Evolutionary conservation across 2,888 invertebrate species (phyloP).

Genomic region (Acanthoscelides obtectus): DNA sequence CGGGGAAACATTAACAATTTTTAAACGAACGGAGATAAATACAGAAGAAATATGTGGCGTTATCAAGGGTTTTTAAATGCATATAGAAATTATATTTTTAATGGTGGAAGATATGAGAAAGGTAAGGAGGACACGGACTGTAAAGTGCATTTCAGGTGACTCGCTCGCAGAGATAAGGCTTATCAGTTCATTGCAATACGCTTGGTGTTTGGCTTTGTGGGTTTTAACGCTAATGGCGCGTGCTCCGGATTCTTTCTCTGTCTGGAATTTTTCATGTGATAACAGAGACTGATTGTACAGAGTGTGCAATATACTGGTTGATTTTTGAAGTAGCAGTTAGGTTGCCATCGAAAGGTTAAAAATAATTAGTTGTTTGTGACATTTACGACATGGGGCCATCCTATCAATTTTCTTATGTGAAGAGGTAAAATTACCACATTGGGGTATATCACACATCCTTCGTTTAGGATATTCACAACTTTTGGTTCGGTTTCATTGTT

Average conservation of each 20-base stretch:
- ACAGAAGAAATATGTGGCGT: not conserved
- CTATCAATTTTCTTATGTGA: no score
- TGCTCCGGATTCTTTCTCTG: not conserved
- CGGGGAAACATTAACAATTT: not conserved
- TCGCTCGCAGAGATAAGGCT: not conserved
- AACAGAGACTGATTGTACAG: no score
- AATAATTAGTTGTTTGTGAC: no score
- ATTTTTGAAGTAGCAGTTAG: no score
- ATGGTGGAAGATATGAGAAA: not conserved
- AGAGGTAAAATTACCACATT: no score
- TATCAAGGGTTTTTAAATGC: not conserved
- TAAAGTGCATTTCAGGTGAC: not conserved
- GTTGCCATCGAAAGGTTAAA: no score
- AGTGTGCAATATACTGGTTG: no score
- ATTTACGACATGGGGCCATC: no score
- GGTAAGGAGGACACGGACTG: not conserved
- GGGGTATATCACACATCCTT: no score
- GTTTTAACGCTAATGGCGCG: not conserved
- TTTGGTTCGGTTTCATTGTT: no score
- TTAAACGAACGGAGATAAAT: slow-evolving; percentile 1
- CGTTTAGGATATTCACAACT: no score
- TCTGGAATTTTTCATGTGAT: not conserved
- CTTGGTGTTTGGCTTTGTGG: not conserved
- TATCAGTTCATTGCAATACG: not conserved
- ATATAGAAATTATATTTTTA: not conserved